Percentiles rank a stretch among this genome's conserved stretches.
phyloP scores from a whole-genome alignment of 2,888 invertebrate genomes.

The Priapulus caudatus region DNA sequence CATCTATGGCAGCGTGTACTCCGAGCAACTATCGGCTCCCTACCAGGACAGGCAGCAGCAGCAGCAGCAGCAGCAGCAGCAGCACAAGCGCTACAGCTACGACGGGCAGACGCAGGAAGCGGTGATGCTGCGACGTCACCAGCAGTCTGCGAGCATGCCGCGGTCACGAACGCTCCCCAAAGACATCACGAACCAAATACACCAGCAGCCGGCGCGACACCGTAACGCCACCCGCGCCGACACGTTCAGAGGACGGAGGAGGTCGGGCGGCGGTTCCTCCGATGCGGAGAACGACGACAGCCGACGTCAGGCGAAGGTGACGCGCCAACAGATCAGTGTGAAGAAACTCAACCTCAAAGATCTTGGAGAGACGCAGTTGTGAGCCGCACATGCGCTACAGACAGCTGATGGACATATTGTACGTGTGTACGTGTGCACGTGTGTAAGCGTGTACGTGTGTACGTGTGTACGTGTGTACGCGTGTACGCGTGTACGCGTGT shows the following conservation, averaged over 20 bases:
- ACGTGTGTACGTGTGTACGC: slow-evolving; percentile 3
- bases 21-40: not conserved
- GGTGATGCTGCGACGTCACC: not conserved
- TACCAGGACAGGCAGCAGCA: slow-evolving; percentile 64
- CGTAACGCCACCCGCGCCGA: not conserved
- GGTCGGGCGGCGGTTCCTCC: not conserved
- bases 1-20: slow-evolving; percentile 3
- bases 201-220: not conserved
- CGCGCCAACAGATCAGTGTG: not conserved
- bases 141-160: not conserved
- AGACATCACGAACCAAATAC: slow-evolving; percentile 1
- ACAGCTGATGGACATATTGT: too few species aligned
- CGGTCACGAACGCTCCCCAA: not conserved
- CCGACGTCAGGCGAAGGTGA: not conserved
- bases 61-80: slow-evolving; percentile 73
- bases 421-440: not conserved
- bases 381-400: too few species aligned
- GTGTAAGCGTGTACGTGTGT: not conserved
- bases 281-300: not conserved
- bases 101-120: not conserved
- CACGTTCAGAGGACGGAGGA: too few species aligned
- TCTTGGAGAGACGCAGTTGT: not conserved
- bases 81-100: slow-evolving; percentile 32
- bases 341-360: not conserved
- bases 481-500: slow-evolving; percentile 3